These are phyloP conservation scores for Amphimedon queenslandica DNA, from an alignment of 37 sponge, comb jelly and placozoan genomes.

Conservation along the genomic window DNA sequence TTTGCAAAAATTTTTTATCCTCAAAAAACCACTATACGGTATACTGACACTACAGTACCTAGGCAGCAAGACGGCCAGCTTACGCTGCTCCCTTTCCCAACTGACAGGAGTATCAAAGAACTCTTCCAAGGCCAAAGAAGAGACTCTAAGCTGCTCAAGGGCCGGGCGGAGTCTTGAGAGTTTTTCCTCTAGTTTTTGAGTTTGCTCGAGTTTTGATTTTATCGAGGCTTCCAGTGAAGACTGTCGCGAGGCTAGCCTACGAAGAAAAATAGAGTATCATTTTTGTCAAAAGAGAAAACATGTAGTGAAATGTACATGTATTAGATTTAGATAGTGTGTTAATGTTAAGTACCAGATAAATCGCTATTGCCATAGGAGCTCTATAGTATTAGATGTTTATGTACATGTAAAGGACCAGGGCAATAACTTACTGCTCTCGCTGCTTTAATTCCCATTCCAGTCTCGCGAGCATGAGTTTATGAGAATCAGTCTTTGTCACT, in stretches of 20 bases:
- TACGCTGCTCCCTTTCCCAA: constrained; percentile 43
- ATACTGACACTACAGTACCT: no score
- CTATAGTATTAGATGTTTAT: no score
- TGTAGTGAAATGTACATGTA: no score
- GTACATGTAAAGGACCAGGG: no score
- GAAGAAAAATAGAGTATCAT: no score
- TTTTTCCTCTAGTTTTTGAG: constrained; percentile 19
- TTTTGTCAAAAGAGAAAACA: no score
- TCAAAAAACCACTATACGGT: no score
- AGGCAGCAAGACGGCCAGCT: constrained; percentile 46
- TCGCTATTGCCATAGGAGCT: no score
- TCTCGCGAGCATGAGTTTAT: constrained; percentile 72
- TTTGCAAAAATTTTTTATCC: no score
- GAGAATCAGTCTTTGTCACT: constrained; percentile 45
- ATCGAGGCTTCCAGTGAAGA: constrained; percentile 24
- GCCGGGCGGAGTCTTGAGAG: constrained; percentile 49
- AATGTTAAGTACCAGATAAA: no score
- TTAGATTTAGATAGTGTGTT: no score
- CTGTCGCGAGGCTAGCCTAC: constrained; percentile 46
- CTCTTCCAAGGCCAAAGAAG: constrained; percentile 75
- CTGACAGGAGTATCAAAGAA: constrained; percentile 48
- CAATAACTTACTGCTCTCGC: constrained; percentile 56
- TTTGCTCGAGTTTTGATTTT: constrained; percentile 15
- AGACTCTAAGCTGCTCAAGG: constrained; percentile 41
- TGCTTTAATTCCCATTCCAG: constrained; percentile 83